Percentiles rank a stretch among this genome's conserved stretches.
These are phyloP conservation scores for Macrosiphum euphorbiae DNA, from an alignment of 2,888 invertebrate genomes.

Conservation along the genomic window DNA sequence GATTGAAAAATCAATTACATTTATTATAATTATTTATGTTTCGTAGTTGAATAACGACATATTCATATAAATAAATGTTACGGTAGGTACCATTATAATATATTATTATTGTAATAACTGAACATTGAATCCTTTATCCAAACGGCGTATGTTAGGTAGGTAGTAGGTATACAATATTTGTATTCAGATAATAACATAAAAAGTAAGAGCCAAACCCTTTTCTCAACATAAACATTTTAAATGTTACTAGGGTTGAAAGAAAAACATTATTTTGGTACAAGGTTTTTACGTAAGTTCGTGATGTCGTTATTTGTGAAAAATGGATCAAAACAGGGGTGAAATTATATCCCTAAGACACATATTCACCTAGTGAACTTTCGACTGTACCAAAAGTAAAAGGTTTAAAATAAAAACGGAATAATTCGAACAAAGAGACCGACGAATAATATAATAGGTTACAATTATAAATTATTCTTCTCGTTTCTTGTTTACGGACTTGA, in stretches of 20 bases:
- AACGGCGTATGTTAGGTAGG: neutral
- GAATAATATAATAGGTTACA: neutral
- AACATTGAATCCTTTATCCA: neutral
- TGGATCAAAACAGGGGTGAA: neutral
- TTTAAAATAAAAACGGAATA: neutral
- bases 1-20: neutral
- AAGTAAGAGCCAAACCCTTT: neutral
- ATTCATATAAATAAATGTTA: neutral
- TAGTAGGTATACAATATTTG: neutral
- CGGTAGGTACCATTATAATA: neutral
- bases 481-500: neutral
- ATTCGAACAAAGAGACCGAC: neutral
- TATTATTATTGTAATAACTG: neutral
- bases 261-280: neutral
- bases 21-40: neutral
- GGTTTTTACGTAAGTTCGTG: neutral
- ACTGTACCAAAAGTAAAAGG: neutral
- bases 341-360: neutral
- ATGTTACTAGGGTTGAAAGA: neutral
- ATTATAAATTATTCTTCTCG: neutral
- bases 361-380: neutral
- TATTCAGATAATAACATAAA: neutral
- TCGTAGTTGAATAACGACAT: neutral
- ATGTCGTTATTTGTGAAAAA: conserved; percentile 21
- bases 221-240: neutral